phyloP scores from a whole-genome alignment of 2,888 invertebrate species.

The Mythimna impura region DNA sequence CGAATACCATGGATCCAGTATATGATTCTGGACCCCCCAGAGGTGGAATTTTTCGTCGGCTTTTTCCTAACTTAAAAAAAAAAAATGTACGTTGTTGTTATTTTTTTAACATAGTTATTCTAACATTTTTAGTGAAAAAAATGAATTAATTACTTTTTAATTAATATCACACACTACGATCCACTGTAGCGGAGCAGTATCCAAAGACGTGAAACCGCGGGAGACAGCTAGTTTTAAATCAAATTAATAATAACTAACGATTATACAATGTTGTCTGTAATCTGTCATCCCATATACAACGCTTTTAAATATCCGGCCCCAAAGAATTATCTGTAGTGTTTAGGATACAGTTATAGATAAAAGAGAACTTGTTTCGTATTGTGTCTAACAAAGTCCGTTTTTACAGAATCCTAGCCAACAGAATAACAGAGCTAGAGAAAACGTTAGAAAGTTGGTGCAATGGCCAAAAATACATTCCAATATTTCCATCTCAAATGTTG shows the following conservation, averaged over 20 bases:
- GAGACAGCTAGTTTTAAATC: not conserved
- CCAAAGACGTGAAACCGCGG: too few species aligned
- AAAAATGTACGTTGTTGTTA: too few species aligned
- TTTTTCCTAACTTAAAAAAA: too few species aligned
- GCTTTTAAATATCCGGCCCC: conserved; percentile 28
- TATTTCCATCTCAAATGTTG: conserved; percentile 92
- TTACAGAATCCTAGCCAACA: conserved; percentile 94
- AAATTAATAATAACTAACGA: not conserved
- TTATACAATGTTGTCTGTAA: conserved; percentile 5
- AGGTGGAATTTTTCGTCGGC: too few species aligned
- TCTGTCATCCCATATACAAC: conserved; percentile 27
- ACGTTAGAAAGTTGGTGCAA: conserved; percentile 92
- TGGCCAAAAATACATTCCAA: conserved; percentile 86
- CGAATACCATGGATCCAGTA: too few species aligned
- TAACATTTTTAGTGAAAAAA: too few species aligned
- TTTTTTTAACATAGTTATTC: too few species aligned
- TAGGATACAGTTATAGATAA: not conserved
- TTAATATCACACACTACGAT: too few species aligned
- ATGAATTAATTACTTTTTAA: too few species aligned
- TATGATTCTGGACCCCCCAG: too few species aligned
- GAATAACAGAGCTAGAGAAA: conserved; percentile 95
- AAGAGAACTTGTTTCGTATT: not conserved
- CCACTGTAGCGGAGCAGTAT: too few species aligned
- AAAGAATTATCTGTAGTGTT: conserved; percentile 19
- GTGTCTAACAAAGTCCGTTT: conserved; percentile 13